Base-by-base conservation (phyloP, 2,888 invertebrate genomes). In the Lasioglossum figueresi region DNA sequence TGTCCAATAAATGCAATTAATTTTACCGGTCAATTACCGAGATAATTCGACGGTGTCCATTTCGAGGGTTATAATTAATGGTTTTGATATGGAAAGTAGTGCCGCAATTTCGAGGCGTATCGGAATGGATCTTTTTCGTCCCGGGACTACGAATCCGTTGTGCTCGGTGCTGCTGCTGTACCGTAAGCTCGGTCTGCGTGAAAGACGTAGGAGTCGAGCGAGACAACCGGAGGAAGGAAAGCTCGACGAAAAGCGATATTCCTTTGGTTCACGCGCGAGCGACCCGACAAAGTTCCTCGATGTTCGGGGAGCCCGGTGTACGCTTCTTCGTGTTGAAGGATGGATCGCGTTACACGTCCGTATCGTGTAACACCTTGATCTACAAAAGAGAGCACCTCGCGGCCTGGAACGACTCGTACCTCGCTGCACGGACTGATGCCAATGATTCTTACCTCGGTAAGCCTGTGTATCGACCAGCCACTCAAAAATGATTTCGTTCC, bases 181-280 rank as follows among this genome's bases (percentile, higher is more conserved):
- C 5, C 31, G 31, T 14, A 27, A 43, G 23, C 31, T 19, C 66
- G 56, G 12, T 2, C 31, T 5, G 31, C 19, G 31, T 16, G 82
- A 34, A 68, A 75, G 84, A 74, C 14, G 43, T 6, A 43, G 34
- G 80, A 45, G 37, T 19, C 40, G 80, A 85, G 78, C 66, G 71
- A 87, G 84, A 83, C 76, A 68, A 37, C 19, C 66, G 73, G 16
- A 82, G 86, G 89, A 90, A 90, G 82, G 88, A 87, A 85, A 89
- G 88, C 87, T 88, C 72, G 88, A 84, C 82, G 89, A 90, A 90
- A 90, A 86, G 88, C 82, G 90, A 90, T 90, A 90, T 90, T 88
- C 85, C 84, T 81, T 79, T 14, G 84, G 81, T 90, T 87, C 80
- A 84, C 85, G 87, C 87, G 84, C 86, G 87, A 87, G 84, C 83